Base-by-base conservation (phyloP, 2,888 invertebrate species). In the Cheiracanthium punctorium region DNA sequence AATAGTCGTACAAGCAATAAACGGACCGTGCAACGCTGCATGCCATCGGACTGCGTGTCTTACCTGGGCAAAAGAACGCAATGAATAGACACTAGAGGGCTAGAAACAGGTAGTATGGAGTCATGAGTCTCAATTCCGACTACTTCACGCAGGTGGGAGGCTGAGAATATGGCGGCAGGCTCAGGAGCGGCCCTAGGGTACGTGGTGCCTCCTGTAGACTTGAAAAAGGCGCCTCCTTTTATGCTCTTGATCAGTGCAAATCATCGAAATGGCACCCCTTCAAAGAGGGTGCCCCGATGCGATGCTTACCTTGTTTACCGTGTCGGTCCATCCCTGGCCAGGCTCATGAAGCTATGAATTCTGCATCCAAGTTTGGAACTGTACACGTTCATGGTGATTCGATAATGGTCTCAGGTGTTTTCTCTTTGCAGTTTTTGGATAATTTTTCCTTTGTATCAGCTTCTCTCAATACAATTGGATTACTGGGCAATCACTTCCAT, bases 1-100 rank as follows among this genome's bases (percentile, higher is more conserved):
- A 14, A 30, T 43, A 74, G n/a, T 32, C 32, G 74, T 32, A 74
- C 20, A 58, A 12, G 52, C 74, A 52, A 32, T 33, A 58, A 33
- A 52, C n/a, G 74, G 20, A 74, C 24, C 58, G 12, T 58, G 20
- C 14, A 4, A 24, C 14, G 1, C 1, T 58, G 2, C 58, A 5
- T 24, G 58, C 24, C 58, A 58, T 24, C 20, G 24, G 24, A 17
- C 12, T 58, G 20, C 24, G 12, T 24, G 58, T 24, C 1, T 48
- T 24, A 24, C 24, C 20, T 58, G 58, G 58, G 58, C 58, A 24
- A 20, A 24, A 20, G 2, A 58, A 24, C 58, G 24, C 58, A 20
- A 17, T 1, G 24, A 58, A 17, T 5, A 24, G 24, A 24, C 14
- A 24, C 14, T 24, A 24, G 24, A 24, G 4, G 58, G 24, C 24